Base-by-base conservation (phyloP, 2,797 vertebrate genomes). In the Arnoldichthys spilopterus region DNA sequence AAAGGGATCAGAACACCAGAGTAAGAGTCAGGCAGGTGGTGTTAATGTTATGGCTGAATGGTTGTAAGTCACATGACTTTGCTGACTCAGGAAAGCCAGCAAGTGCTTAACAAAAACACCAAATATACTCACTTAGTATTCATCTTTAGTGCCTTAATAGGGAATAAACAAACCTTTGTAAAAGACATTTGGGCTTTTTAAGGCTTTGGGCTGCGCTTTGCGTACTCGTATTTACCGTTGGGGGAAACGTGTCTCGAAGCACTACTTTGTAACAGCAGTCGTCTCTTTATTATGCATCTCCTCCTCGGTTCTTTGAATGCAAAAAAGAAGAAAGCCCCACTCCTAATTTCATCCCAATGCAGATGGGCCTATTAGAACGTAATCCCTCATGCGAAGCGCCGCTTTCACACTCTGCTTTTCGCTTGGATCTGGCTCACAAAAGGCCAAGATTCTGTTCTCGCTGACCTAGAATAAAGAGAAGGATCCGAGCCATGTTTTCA, bases 351-450 rank as follows among this genome's bases (percentile, higher is more conserved):
- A 70, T n/a, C 26, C 28, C n/a, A 28, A 43, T 30, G 26, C 72
- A 76, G 66, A 80, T 70, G 26, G 56, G 30, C 51, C 68, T 72
- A 58, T 62, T 75, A 76, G 40, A 66, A 72, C 22, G 16, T 40
- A 81, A 72, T 58, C 37, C 22, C 69, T 72, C 51, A 32, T 40
- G 51, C 13, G 16, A 12, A 34, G 22, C 16, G 9, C 6, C 11
- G 18, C 45, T 70, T 63, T 28, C 18, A 24, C 22, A 26, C 30
- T 70, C 70, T 12, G 22, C 34, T 37, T 69, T 63, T 62, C 26
- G 51, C 32, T 32, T 15, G 34, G 30, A 49, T 74, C 71, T 20
- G 32, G 24, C 49, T 74, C 56, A 30, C 43, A 51, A 32, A 51
- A 6, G 47, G 26, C 24, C 15, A 49, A 11, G 6, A 7, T 62